Base-by-base conservation (phyloP, 2,888 invertebrate species). In the Azorinus chamasolen region DNA sequence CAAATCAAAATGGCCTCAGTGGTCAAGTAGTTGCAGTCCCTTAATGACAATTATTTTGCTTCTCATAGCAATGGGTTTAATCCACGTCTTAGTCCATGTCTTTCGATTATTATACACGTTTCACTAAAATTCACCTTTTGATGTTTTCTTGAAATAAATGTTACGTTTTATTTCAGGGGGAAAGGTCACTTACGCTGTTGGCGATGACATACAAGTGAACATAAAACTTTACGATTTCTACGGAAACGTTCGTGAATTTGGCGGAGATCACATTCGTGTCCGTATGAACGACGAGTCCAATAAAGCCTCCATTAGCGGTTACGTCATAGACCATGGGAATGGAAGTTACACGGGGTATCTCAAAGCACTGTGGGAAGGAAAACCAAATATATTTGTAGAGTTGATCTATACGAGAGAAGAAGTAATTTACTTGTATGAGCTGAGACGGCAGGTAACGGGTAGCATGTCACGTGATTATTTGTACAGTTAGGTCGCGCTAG, bases 241-340 rank as follows among this genome's bases (percentile, higher is more conserved):
- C 25, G 43, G 43, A 18, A 32, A 48, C 20, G 14, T 22, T 2
- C 61, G 58, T 8, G 16, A 22, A 25, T 45, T 5, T 45, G 43
- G 58, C 2, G 58, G 58, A 14, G 58, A 58, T 27, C 58, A 58
- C 43, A 14, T 58, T 6, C 43, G 58, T 2, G 58, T 58, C 27
- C 58, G 58, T 45, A 58, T 58, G 43, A 45, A 45, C 41, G 58
- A 58, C 25, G n/a, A 1, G 18, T 41, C 58, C 12, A 43, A 45
- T 16, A 20, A 25, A n/a, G 58, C 58, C 14, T 27, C 24, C 32
- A 45, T 45, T 16, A 25, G 24, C n/a, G 58, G 43, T 6, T 58
- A 58, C 12, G n/a, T 58, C 0, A 18, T 58, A 1, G 58, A 58
- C 20, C 58, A 58, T n/a, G 16, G 4, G 22, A 58, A 58, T 16